Conservation (phyloP, 2,888 invertebrate species). For the Machimus rusticus region DNA sequence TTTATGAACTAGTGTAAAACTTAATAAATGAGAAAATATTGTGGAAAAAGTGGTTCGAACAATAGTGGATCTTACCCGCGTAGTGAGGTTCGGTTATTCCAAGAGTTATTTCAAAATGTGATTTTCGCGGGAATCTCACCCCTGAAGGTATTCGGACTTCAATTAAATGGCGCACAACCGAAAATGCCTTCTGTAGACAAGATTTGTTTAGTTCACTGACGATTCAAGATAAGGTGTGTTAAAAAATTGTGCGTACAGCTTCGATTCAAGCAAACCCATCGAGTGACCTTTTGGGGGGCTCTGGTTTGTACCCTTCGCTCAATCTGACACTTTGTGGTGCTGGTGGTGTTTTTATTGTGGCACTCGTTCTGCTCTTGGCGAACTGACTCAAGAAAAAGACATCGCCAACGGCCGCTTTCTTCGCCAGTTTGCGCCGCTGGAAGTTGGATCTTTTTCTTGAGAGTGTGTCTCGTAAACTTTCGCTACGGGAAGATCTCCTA, state of each 20-base stretch:
- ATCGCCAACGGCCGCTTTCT: not conserved
- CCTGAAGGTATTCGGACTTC: not conserved
- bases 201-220: not conserved
- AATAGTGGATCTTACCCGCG: not conserved
- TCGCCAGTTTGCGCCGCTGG: not conserved
- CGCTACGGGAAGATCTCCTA: not conserved
- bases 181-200: not conserved
- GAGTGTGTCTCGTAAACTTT: not conserved
- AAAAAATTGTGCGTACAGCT: not conserved
- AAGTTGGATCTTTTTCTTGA: not conserved
- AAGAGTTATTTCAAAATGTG: not conserved
- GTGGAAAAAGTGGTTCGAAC: not conserved
- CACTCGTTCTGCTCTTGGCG: not conserved
- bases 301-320: not conserved
- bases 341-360: not conserved
- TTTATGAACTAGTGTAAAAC: not conserved
- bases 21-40: not conserved
- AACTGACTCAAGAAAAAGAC: not conserved
- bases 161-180: not conserved
- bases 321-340: not conserved
- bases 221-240: not conserved
- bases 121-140: not conserved
- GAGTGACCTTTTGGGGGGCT: not conserved
- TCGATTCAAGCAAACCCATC: not conserved
- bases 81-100: not conserved